These are phyloP conservation scores for Clinocottus analis DNA, from an alignment of 2,113 vertebrate species.

Conservation along the genomic window DNA sequence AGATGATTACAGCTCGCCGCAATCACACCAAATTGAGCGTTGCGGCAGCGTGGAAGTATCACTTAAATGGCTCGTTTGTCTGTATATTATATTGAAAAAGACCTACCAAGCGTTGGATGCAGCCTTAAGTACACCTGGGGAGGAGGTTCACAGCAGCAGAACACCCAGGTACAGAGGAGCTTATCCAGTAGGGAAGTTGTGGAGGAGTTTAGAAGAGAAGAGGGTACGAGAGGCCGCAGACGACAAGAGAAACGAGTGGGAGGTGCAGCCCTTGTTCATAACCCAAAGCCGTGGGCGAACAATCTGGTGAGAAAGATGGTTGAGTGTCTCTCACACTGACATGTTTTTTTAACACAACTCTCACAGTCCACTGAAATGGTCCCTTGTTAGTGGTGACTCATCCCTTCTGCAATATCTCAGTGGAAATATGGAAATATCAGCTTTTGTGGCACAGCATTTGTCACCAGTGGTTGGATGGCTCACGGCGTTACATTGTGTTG, in stretches of 20 bases:
- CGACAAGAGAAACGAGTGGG: conserved; percentile 13
- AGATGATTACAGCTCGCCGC: not conserved
- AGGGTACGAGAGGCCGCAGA: not conserved
- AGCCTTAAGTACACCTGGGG: not conserved
- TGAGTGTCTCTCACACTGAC: conserved; percentile 36
- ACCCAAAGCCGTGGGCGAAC: conserved; percentile 35
- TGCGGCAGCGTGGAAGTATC: no score
- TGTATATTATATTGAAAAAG: not conserved
- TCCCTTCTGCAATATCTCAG: not conserved
- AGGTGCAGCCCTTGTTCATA: not conserved
- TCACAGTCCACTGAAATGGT: not conserved
- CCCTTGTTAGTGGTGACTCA: not conserved
- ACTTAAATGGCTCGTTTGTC: not conserved
- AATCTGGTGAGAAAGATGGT: conserved; percentile 37
- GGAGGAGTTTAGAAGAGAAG: not conserved
- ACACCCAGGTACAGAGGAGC: no score
- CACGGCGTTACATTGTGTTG: not conserved
- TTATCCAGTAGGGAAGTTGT: not conserved
- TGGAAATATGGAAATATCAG: conserved; percentile 3
- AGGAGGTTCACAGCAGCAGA: no score
- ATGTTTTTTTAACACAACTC: not conserved
- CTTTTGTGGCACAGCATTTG: not conserved
- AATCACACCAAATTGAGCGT: not conserved
- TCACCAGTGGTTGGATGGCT: conserved; percentile 23
- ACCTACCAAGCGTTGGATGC: not conserved